phyloP scores from a whole-genome alignment of 1,140 invertebrate species.

The Arion vulgaris region DNA sequence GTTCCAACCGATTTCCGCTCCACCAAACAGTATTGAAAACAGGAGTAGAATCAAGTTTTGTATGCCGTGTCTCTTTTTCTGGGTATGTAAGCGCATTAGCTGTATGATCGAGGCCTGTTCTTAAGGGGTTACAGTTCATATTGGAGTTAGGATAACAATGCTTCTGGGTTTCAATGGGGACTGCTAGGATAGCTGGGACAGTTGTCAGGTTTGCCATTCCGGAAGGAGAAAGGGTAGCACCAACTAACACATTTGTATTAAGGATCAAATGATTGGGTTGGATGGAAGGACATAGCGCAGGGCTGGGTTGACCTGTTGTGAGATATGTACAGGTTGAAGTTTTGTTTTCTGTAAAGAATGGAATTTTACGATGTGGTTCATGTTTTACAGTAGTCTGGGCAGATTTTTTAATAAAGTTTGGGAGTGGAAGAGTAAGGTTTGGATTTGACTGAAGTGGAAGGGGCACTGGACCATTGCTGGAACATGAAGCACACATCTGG shows the following conservation, averaged over 20 bases:
- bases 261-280: not conserved
- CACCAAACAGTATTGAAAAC: conserved; percentile 1
- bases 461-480: not conserved
- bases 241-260: conserved; percentile 1
- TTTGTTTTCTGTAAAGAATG: not conserved
- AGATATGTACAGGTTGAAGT: not conserved
- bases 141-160: not conserved
- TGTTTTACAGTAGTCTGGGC: not conserved
- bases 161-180: not conserved
- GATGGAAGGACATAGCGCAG: not conserved
- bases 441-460: not conserved
- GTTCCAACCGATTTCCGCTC: not conserved
- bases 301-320: not conserved
- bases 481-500: too few species aligned
- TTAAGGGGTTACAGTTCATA: conserved; percentile 11
- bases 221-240: not conserved
- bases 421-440: not conserved
- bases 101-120: not conserved
- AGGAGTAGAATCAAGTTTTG: not conserved
- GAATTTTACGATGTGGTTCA: not conserved
- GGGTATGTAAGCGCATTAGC: not conserved
- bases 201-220: not conserved
- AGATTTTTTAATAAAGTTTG: not conserved
- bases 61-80: not conserved
- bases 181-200: not conserved